Percentiles rank a stretch among this genome's conserved stretches.
Evolutionary conservation across 2,888 invertebrate genomes (phyloP).

Genomic region (Leucozona laternaria): DNA sequence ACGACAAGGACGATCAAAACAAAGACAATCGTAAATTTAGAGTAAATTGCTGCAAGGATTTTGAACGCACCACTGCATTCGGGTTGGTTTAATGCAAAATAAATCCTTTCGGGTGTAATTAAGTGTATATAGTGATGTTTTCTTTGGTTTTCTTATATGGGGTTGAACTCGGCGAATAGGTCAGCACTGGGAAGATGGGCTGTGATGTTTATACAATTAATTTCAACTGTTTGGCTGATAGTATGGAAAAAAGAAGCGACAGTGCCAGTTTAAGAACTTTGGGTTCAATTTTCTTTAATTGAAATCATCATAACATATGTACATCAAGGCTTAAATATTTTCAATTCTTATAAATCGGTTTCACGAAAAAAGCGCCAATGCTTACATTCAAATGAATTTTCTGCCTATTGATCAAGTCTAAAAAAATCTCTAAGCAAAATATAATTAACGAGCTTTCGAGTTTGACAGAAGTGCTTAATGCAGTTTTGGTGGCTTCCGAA

Average conservation of each 20-base stretch:
- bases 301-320: background rate
- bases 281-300: background rate
- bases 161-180: constrained; percentile 50
- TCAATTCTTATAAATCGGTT: no score
- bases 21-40: constrained; percentile 70
- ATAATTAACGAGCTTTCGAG: no score
- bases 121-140: constrained; percentile 65
- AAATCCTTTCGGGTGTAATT: constrained; percentile 70
- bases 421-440: no score
- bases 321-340: no score
- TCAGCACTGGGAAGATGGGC: constrained; percentile 47
- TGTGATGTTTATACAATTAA: constrained; percentile 62
- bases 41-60: constrained; percentile 72
- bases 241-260: constrained; percentile 5
- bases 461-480: no score
- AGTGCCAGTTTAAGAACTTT: constrained; percentile 40
- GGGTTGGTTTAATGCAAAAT: constrained; percentile 35
- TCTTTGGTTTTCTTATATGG: constrained; percentile 26
- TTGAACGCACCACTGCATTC: constrained; percentile 59
- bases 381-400: no score
- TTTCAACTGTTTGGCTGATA: constrained; percentile 49
- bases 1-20: constrained; percentile 67
- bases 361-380: no score
- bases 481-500: no score
- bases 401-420: no score